Conservation (phyloP, 2,113 vertebrate genomes). For the Syrmaticus mikado region DNA sequence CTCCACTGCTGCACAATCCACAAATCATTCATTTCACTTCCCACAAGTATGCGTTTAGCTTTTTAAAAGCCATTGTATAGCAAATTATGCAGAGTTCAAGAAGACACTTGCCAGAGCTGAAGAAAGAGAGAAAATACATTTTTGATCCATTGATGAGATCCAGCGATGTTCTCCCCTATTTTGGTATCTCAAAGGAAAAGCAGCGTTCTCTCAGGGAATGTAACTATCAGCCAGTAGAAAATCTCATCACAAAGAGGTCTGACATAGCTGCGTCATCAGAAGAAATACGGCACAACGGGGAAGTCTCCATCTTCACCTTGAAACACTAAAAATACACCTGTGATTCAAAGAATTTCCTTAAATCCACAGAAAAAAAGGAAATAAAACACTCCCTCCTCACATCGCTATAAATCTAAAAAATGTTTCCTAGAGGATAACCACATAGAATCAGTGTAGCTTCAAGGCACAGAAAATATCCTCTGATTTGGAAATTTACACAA, state of each 20-base stretch:
- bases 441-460: not conserved
- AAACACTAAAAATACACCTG: not conserved
- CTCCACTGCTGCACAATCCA: not conserved
- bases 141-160: not conserved
- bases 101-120: not conserved
- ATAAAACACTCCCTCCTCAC: not conserved
- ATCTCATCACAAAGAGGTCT: not conserved
- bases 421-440: not conserved
- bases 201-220: not conserved
- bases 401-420: not conserved
- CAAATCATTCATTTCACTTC: not conserved
- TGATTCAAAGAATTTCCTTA: not conserved
- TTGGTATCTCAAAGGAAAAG: not conserved
- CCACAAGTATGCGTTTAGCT: not conserved
- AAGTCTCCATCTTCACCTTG: not conserved
- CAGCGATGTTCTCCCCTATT: not conserved
- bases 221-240: not conserved
- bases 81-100: not conserved
- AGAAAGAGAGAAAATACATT: not conserved
- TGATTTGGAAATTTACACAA: not conserved
- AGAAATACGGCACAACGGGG: fast-evolving
- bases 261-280: not conserved
- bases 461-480: not conserved
- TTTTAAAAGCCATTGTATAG: not conserved
- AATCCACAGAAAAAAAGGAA: not conserved